Conservation (phyloP, 2,888 invertebrate species). For the Oligia strigilis region DNA sequence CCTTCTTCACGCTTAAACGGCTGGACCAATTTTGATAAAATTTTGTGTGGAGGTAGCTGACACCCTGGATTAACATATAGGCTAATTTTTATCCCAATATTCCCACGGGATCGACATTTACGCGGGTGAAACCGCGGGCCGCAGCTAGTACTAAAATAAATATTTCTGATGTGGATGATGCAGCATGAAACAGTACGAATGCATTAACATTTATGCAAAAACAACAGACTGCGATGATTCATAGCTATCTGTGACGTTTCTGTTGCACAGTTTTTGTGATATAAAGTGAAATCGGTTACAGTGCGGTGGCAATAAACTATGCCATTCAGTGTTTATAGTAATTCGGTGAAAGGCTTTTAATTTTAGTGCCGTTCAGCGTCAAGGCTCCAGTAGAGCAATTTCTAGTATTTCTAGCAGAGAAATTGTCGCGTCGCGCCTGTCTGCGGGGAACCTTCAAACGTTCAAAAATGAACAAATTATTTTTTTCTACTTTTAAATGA, state of each 20-base stretch:
- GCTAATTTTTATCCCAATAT: too few species aligned
- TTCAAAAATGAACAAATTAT: fast-evolving
- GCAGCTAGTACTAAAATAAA: background rate
- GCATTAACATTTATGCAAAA: slow-evolving; percentile 8
- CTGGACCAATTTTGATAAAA: too few species aligned
- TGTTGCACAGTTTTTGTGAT: slow-evolving; percentile 23
- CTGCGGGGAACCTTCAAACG: background rate
- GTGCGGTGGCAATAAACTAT: slow-evolving; percentile 12
- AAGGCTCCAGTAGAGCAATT: background rate
- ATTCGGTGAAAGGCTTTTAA: slow-evolving; percentile 14
- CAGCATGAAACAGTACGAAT: slow-evolving; percentile 13
- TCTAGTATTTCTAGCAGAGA: background rate
- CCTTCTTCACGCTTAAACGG: too few species aligned
- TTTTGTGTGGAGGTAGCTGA: too few species aligned
- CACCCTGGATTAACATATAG: too few species aligned
- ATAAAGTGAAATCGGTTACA: slow-evolving; percentile 36
- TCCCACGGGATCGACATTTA: too few species aligned
- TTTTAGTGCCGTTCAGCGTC: background rate
- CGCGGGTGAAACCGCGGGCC: too few species aligned
- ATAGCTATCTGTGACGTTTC: slow-evolving; percentile 5
- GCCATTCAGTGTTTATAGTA: slow-evolving; percentile 17
- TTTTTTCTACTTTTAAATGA: background rate
- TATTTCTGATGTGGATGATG: background rate
- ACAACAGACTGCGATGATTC: slow-evolving; percentile 30
- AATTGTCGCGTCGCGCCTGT: background rate